Base-by-base conservation (phyloP, 1,140 invertebrate species). In the Zaprionus capensis region DNA sequence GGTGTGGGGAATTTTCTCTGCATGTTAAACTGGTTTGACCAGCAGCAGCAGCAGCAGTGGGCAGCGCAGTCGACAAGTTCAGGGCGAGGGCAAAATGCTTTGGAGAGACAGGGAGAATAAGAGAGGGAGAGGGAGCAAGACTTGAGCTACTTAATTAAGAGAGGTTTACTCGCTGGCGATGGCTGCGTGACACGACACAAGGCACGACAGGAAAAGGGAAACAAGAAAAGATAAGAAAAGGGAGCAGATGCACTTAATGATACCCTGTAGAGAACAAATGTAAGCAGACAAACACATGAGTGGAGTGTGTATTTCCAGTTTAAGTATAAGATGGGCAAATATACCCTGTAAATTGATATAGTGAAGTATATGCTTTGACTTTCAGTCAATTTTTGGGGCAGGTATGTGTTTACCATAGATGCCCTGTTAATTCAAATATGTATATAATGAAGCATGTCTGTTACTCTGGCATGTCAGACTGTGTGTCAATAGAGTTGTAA, bases 21-120 rank as follows among this genome's bases (percentile, higher is more conserved):
- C 72, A 75, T 64, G 59, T 46, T 46, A 71, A 76, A 76, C 74
- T 76, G 69, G 74, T 76, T 76, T 76, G 62, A 76, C 74, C 69
- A 73, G 70, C 26, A 11, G 20, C 20, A 4, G 17, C 46, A 49
- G 20, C 46, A 34, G 46, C 20, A 12, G 46, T 24, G 3, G 46
- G 12, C 46, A 24, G 46, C 46, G 46, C 20, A 51, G 46, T 24
- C 41, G 41, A 44, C 41, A 44, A 46, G 41, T 46, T 46, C 41
- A 46, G 41, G 41, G 41, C 41, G 41, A 46, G 41, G 41, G 41
- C 41, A 46, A 46, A 46, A 46, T 46, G 41, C 41, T 46, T n/a
- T 46, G 41, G 15, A 5, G 38, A 41, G 5, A 41, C 15, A 41
- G 38, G 2, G 15, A n/a, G 1, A 41, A 2, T 1, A 6, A 6